Base-by-base conservation (phyloP, 2,113 vertebrate genomes). In the Cacatua alba region DNA sequence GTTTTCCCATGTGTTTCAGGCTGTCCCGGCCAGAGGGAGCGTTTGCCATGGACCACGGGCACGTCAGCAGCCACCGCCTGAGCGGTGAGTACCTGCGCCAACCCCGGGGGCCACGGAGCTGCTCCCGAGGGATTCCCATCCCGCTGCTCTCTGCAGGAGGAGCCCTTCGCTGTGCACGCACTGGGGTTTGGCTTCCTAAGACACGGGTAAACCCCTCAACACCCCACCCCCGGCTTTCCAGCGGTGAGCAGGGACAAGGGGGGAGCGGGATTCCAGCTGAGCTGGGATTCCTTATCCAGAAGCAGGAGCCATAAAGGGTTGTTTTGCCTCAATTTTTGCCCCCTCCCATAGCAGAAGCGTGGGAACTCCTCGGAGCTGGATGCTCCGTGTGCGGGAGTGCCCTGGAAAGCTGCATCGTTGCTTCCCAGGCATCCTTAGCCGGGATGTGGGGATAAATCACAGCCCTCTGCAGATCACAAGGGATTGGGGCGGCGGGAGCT, bases 381-480 rank as follows among this genome's bases (percentile, higher is more conserved):
- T 1, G 8, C 57, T 29, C 31, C 0, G 9, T 13, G 69, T 2
- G 3, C 2, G 0, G 75, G 53, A 49, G 48, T 0, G 19, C 33
- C 8, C 37, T 0, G 2, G 37, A 7, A 15, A 29, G 57, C 51
- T 9, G 62, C n/a, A 4, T 35, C 1, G 20, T 6, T 59, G 6
- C 53, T 74, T 72, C 70, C 69, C 13, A 49, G 3, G 49, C 20
- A 2, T 9, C 65, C 44, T 24, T 1, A 6, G 23, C 65, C 0
- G 5, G 85, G 49, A 7, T 9, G 31, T 6, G 9, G 70, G 33
- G 41, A 4, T 6, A 6, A 39, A 44, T 1, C n/a, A 1, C 44
- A 60, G 37, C 49, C 29, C 41, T 55, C 13, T 6, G 60, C n/a
- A 6, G 31, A 17, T 4, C 39, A 2, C 1, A 0, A 2, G 43